These are phyloP conservation scores for Camelus dromedarius DNA, from an alignment of 2,113 vertebrate species.

Conservation along the genomic window DNA sequence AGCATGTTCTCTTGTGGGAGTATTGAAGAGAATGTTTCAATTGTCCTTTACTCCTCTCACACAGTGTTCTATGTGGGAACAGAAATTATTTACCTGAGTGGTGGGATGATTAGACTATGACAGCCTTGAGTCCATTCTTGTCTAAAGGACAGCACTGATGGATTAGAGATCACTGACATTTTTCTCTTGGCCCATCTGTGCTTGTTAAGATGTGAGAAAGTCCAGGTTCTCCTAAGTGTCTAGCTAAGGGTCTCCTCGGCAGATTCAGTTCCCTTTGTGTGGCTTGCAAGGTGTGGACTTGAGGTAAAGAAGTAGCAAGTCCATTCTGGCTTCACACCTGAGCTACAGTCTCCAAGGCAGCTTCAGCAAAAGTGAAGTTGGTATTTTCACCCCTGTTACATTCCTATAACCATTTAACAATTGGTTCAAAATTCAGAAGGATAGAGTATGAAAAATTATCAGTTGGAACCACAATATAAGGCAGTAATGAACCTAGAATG, in stretches of 20 bases:
- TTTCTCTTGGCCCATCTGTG: not conserved
- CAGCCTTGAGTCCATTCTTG: not conserved
- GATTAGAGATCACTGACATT: not conserved
- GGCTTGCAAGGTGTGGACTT: not conserved
- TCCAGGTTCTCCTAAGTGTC: not conserved
- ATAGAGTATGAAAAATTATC: conserved; percentile 20
- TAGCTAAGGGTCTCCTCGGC: not conserved
- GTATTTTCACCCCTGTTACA: not conserved
- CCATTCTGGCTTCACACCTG: not conserved
- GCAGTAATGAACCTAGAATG: not conserved
- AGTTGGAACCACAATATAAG: not conserved
- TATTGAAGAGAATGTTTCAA: conserved; percentile 16
- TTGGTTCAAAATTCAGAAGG: conserved; percentile 45
- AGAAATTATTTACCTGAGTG: conserved; percentile 19
- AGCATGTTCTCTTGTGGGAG: not conserved
- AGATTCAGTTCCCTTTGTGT: not conserved
- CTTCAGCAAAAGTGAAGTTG: conserved; percentile 9
- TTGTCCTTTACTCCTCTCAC: not conserved
- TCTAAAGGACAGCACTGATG: not conserved
- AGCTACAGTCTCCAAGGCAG: not conserved
- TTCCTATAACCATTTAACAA: conserved; percentile 3
- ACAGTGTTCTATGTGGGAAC: not conserved
- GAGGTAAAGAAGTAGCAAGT: not conserved
- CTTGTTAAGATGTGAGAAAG: not conserved
- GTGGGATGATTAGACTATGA: not conserved